A percentile compares a stretch with the other conserved stretches of the same genome.
phyloP scores from a whole-genome alignment of 1,140 invertebrate genomes.

The Drosophila mayri region DNA sequence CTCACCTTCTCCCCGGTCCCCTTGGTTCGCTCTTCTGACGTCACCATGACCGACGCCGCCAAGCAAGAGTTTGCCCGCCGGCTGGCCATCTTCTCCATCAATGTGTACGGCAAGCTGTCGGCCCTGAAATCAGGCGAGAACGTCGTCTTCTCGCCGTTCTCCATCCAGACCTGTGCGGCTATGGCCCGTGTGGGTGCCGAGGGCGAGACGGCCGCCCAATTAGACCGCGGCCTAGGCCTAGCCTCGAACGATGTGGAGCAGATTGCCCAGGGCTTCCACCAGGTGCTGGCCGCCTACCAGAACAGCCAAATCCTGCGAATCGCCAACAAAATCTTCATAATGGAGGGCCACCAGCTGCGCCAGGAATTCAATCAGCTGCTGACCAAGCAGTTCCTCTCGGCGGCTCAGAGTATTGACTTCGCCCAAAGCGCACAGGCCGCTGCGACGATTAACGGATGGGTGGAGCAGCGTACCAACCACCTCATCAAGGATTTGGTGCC shows the following conservation, averaged over 20 bases:
- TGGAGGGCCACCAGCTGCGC: conserved; percentile 50
- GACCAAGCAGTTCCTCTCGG: conserved; percentile 66
- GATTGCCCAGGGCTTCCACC: conserved; percentile 65
- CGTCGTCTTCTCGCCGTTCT: conserved; percentile 69
- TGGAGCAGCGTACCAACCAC: conserved; percentile 86
- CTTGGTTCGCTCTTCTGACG: conserved; percentile 1
- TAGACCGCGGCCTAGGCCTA: conserved; percentile 85
- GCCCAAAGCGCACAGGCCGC: conserved; percentile 68
- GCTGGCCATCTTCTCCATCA: conserved; percentile 59
- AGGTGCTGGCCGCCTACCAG: conserved; percentile 56
- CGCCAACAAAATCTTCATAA: conserved; percentile 80
- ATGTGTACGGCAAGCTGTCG: conserved; percentile 54
- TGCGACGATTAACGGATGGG: conserved; percentile 87
- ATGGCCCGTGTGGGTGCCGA: conserved; percentile 86
- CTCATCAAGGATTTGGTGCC: conserved; percentile 87
- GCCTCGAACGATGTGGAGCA: conserved; percentile 46
- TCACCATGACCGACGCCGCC: conserved; percentile 34
- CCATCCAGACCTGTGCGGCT: conserved; percentile 86
- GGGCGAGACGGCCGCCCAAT: conserved; percentile 86
- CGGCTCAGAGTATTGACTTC: conserved; percentile 85
- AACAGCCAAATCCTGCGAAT: conserved; percentile 68
- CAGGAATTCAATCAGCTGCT: conserved; percentile 62
- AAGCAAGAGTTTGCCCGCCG: conserved; percentile 59
- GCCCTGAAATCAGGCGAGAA: conserved; percentile 82
- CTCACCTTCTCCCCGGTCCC: conserved; percentile 19